These are phyloP conservation scores for Eciton burchellii DNA, from an alignment of 1,140 invertebrate species.

Conservation along the genomic window DNA sequence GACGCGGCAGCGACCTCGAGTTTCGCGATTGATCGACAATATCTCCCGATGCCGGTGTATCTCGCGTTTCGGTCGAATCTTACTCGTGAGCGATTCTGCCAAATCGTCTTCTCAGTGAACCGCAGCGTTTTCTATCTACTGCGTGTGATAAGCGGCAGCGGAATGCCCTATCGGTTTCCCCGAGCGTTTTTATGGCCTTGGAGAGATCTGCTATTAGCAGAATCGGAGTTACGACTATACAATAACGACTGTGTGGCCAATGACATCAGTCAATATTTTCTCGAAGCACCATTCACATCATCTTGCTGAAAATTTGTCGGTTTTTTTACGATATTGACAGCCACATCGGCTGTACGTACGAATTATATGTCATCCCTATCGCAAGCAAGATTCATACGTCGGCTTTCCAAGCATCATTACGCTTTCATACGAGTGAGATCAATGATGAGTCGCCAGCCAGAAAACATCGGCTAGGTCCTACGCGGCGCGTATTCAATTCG, in stretches of 20 bases:
- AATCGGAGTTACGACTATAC: neutral
- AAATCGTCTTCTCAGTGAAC: neutral
- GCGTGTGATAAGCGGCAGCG: neutral
- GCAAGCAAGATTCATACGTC: no score
- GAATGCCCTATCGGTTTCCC: neutral
- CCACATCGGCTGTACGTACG: neutral
- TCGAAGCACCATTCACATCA: no score
- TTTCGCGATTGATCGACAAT: slow-evolving; percentile 12
- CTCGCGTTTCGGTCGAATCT: neutral
- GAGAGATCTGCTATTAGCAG: neutral
- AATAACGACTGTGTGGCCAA: neutral
- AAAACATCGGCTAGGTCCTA: no score
- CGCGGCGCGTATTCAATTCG: no score
- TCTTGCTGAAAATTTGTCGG: no score
- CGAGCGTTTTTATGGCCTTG: neutral
- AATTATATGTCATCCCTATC: neutral
- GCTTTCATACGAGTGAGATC: no score
- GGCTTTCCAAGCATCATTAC: no score
- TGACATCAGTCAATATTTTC: slow-evolving; percentile 20
- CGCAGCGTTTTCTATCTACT: neutral
- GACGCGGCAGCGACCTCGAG: slow-evolving; percentile 14
- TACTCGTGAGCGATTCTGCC: neutral
- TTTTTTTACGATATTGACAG: neutral
- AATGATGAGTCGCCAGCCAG: no score
- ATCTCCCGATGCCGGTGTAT: neutral